phyloP scores from a whole-genome alignment of 2,888 invertebrate species.

The Spodoptera exigua region DNA sequence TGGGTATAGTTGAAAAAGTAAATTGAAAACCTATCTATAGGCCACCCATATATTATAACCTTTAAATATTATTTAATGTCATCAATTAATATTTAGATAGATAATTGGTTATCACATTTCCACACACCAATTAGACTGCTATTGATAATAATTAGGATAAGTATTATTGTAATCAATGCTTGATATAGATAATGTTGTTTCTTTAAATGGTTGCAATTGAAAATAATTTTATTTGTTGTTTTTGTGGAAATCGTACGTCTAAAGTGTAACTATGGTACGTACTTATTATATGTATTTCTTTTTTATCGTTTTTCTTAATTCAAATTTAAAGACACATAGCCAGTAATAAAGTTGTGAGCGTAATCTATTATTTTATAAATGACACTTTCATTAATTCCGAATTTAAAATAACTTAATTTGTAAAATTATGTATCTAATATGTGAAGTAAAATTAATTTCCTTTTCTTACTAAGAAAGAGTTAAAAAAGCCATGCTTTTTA shows the following conservation, averaged over 20 bases:
- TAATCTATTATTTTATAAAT: neutral
- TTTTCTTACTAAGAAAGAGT: too few species aligned
- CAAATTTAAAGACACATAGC: neutral
- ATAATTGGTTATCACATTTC: neutral
- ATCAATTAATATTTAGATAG: neutral
- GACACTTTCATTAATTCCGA: too few species aligned
- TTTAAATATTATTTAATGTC: too few species aligned
- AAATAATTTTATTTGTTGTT: neutral
- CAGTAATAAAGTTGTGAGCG: too few species aligned
- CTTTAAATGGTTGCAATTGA: constrained; percentile 3
- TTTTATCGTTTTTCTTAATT: neutral
- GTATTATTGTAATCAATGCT: constrained; percentile 6
- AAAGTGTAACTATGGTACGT: constrained; percentile 30
- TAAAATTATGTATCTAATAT: too few species aligned
- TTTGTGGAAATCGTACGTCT: constrained; percentile 3
- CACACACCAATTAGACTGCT: neutral
- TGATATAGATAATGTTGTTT: constrained; percentile 27
- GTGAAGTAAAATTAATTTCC: too few species aligned
- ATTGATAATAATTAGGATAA: constrained; percentile 16
- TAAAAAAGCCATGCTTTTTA: too few species aligned
- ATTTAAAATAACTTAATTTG: too few species aligned
- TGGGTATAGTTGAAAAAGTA: too few species aligned
- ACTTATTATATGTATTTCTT: neutral
- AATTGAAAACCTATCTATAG: too few species aligned
- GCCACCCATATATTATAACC: too few species aligned